Evolutionary conservation across 2,797 vertebrate species (phyloP), one percentile per base, ranked within the genome.

Genomic region (Sebastolobus altivelis): DNA sequence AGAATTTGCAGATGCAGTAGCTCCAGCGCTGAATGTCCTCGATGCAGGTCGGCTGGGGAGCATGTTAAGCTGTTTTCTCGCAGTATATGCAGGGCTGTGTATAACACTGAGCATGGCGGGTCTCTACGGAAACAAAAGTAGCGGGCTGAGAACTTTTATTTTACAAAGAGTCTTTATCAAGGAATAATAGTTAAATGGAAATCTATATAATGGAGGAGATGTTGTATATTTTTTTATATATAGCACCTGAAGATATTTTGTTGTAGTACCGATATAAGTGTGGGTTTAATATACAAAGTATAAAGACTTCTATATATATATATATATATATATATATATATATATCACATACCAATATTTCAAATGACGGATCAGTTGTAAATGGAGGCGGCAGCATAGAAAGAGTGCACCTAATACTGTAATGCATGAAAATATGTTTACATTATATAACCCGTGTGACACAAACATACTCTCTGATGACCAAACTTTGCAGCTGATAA

Each of bases 201-300:
- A 94, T 94, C 93, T 94, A 91, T 95, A 92, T 93, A 90, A 93
- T 72, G 87, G 90, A 94, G 92, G 92, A 95, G 88, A 95, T 91
- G 92, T 92, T 96, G 92, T 94, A 94, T 95, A 95, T 95, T 94
- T 94, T 95, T 94, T 67, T 93, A 93, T 93, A 94, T 91, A 91
- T 93, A 94, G 93, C 94, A 94, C 84, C 88, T 90, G 87, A 88
- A 92, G 87, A 92, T 95, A 95, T 95, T 95, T 95, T 95, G 94
- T 94, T 87, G 92, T 94, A 94, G 92, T 94, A 91, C 86, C 89
- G 84, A 84, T 94, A 79, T 93, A 93, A 85, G 83, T 93, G 91
- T 94, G 89, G 84, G 87, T 93, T 94, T 89, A 91, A 89, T 87
- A 93, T 80, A 88, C 89, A 91, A 87, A 89, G 49, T 84, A 89